Conservation (phyloP, 1,140 invertebrate species). For the Meloidogyne floridensis region DNA sequence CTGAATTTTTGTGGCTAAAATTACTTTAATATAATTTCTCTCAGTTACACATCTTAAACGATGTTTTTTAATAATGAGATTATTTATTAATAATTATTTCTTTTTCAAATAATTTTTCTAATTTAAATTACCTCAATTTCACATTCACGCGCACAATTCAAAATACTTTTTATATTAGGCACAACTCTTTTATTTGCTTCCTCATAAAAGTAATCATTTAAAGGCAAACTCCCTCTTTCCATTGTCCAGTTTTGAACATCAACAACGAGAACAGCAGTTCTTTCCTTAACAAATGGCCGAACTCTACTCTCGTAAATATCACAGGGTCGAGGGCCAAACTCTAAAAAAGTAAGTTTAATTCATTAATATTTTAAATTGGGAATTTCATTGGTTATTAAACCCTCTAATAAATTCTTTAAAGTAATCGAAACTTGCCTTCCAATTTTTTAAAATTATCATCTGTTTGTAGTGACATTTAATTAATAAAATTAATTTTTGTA, state of each 20-base stretch:
- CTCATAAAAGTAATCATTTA: conserved; percentile 12
- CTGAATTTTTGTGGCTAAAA: too few species aligned
- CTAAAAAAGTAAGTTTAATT: neutral
- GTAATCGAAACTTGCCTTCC: neutral
- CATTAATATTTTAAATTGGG: too few species aligned
- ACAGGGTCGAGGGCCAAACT: neutral
- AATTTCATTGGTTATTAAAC: too few species aligned
- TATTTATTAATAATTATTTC: neutral
- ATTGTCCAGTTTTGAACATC: conserved; percentile 24
- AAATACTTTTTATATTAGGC: conserved; percentile 15
- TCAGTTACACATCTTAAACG: too few species aligned
- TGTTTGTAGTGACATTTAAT: neutral
- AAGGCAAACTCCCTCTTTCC: conserved; percentile 15
- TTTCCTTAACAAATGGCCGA: neutral
- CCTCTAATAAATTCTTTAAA: too few species aligned
- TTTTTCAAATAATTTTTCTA: too few species aligned
- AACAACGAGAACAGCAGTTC: conserved; percentile 24
- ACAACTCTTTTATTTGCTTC: conserved; percentile 14
- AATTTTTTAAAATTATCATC: neutral
- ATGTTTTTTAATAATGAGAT: neutral
- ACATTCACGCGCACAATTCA: conserved; percentile 14
- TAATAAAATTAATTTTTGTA: neutral
- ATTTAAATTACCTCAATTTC: conserved; percentile 6
- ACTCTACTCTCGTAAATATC: conserved; percentile 22
- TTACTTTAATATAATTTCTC: neutral